These are phyloP conservation scores for Tachina grossa DNA, from an alignment of 2,888 invertebrate genomes.

Conservation along the genomic window DNA sequence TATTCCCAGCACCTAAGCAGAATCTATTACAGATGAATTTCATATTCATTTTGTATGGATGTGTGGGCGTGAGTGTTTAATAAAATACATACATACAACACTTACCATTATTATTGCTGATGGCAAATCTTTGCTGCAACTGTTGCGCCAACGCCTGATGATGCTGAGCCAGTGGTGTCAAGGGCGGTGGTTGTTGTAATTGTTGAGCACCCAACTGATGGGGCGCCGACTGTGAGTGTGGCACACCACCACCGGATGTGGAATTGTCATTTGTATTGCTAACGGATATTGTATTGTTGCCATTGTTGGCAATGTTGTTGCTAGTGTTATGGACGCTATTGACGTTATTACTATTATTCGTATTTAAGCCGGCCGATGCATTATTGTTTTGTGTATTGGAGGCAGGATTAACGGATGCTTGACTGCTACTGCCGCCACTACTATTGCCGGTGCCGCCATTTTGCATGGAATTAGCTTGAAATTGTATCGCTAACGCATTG, in stretches of 20 bases:
- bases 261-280: slow-evolving; percentile 61
- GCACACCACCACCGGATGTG: slow-evolving; percentile 73
- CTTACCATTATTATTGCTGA: slow-evolving; percentile 83
- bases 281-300: slow-evolving; percentile 54
- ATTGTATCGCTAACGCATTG: slow-evolving; percentile 82
- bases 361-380: slow-evolving; percentile 24
- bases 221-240: slow-evolving; percentile 83
- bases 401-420: slow-evolving; percentile 52
- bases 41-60: not conserved
- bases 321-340: slow-evolving; percentile 68
- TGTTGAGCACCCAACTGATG: slow-evolving; percentile 79
- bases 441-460: slow-evolving; percentile 73
- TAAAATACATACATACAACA: slow-evolving; percentile 54
- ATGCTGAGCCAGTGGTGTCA: slow-evolving; percentile 84
- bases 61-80: not conserved
- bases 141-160: slow-evolving; percentile 86
- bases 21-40: not conserved
- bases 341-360: slow-evolving; percentile 33
- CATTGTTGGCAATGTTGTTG: slow-evolving; percentile 71
- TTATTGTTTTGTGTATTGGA: slow-evolving; percentile 49
- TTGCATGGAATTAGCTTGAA: slow-evolving; percentile 78
- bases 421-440: slow-evolving; percentile 70
- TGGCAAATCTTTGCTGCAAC: slow-evolving; percentile 85
- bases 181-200: slow-evolving; percentile 77
- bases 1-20: not conserved